Base-by-base conservation (phyloP, 92 coral and sea anemone species). In the Paragorgia papillata region DNA sequence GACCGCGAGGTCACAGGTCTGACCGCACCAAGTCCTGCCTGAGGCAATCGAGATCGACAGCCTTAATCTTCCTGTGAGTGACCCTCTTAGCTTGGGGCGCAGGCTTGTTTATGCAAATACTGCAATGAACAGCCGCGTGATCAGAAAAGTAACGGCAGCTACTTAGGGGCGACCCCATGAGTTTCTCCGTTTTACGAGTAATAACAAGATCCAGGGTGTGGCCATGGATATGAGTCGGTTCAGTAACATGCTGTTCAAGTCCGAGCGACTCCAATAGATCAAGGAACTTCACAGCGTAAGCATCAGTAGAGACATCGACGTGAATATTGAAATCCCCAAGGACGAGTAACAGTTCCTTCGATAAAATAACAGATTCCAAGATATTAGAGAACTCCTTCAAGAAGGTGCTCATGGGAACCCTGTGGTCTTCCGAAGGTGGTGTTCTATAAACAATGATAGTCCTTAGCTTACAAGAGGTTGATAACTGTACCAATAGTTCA, bases 51-150 rank as follows among this genome's bases (percentile, higher is more conserved):
- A 64, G 28, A 62, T 83, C 70, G 4, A 76, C 62, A 26, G 62
- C 56, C 78, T 81, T 86, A 54, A 86, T 71, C 61, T 86, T 86
- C 46, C 86, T 79, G 73, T 67, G 81, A 46, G 75, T 66, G 61
- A 75, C 60, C 28, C 60, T 61, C 65, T 85, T 85, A 18, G 55
- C 63, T 50, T 74, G 59, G 56, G 75, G 69, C 49, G 34, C 46
- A 20, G 84, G 69, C 64, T 79, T 70, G 59, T 74, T 62, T 33
- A 82, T 61, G 65, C 35, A n/a, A 54, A 82, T 64, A 34, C 53
- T 29, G 56, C 81, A 82, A 39, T 61, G 58, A n/a, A 82, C 66
- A 24, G 67, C 75, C 10, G 82, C 74, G 53, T 82, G 86, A 62
- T 74, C 75, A 29, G 82, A 74, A 75, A 82, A 17, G 49, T 74